Percentiles rank a stretch among this genome's conserved stretches.
phyloP scores from a whole-genome alignment of 64 coral and sea anemone species.

The Astreopora myriophthalma region DNA sequence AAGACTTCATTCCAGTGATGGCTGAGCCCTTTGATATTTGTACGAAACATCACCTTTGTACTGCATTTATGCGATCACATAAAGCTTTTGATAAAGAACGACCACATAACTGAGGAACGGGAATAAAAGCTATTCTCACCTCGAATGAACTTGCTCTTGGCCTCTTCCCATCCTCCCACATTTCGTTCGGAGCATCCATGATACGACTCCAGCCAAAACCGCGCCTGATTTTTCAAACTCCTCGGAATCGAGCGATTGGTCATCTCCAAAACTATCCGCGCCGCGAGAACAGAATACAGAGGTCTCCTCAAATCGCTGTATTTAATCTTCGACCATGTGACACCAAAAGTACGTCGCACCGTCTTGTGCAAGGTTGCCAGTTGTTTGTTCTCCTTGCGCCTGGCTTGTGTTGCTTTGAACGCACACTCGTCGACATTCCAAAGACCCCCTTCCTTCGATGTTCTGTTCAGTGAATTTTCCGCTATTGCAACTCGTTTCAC shows the following conservation, averaged over 20 bases:
- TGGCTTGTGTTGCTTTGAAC: slow-evolving; percentile 82
- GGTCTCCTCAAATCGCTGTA: slow-evolving; percentile 87
- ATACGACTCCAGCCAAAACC: slow-evolving; percentile 75
- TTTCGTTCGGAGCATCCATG: slow-evolving; percentile 79
- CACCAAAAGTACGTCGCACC: slow-evolving; percentile 86
- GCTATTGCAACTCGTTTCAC: slow-evolving; percentile 92
- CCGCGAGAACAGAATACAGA: slow-evolving; percentile 92
- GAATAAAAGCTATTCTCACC: background rate
- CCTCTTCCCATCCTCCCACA: background rate
- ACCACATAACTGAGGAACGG: too few species aligned
- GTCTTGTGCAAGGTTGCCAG: slow-evolving; percentile 75
- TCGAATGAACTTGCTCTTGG: slow-evolving; percentile 11
- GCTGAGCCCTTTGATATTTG: background rate
- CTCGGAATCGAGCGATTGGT: slow-evolving; percentile 50
- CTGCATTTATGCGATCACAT: background rate
- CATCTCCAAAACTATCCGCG: slow-evolving; percentile 82
- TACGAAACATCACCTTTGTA: background rate
- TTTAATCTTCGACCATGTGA: slow-evolving; percentile 86
- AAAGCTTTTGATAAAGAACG: background rate
- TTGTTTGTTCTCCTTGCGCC: slow-evolving; percentile 80
- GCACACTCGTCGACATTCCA: slow-evolving; percentile 91
- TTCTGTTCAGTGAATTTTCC: slow-evolving; percentile 76
- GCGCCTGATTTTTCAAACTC: slow-evolving; percentile 77
- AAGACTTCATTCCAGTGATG: background rate
- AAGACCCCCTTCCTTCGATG: slow-evolving; percentile 77